A percentile compares a stretch with the other conserved stretches of the same genome.
phyloP scores from a whole-genome alignment of 2,113 vertebrate species.

The Varanus salvator region DNA sequence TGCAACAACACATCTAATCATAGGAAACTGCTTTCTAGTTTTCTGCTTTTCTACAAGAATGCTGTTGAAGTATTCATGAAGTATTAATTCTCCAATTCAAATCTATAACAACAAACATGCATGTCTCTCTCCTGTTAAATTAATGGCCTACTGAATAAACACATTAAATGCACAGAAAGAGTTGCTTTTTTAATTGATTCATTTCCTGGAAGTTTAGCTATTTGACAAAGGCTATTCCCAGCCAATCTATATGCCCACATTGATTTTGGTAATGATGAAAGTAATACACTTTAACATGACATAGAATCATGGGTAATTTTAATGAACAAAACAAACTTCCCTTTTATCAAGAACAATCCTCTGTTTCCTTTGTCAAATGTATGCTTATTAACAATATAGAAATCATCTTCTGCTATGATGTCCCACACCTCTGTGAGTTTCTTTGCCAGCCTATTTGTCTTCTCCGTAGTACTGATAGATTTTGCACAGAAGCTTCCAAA shows the following conservation, averaged over 20 bases:
- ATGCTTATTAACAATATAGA: constrained; percentile 12
- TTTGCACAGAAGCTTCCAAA: neutral
- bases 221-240: constrained; percentile 14
- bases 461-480: no score
- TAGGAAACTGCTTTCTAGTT: constrained; percentile 4
- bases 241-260: constrained; percentile 20
- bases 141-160: constrained; percentile 17
- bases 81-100: neutral
- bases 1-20: neutral
- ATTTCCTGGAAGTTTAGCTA: constrained; percentile 24
- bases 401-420: neutral
- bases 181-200: constrained; percentile 16
- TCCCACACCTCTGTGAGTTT: neutral
- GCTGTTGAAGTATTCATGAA: neutral
- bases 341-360: neutral
- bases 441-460: neutral
- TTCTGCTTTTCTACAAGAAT: neutral
- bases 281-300: constrained; percentile 10
- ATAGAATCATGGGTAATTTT: constrained; percentile 16
- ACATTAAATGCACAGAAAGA: neutral
- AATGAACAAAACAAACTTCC: constrained; percentile 14
- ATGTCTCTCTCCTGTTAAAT: constrained; percentile 12
- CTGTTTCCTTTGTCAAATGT: neutral
- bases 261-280: constrained; percentile 32
- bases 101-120: neutral